These are phyloP conservation scores for Nomada goodeniana DNA, from an alignment of 2,888 invertebrate species.

Conservation along the genomic window DNA sequence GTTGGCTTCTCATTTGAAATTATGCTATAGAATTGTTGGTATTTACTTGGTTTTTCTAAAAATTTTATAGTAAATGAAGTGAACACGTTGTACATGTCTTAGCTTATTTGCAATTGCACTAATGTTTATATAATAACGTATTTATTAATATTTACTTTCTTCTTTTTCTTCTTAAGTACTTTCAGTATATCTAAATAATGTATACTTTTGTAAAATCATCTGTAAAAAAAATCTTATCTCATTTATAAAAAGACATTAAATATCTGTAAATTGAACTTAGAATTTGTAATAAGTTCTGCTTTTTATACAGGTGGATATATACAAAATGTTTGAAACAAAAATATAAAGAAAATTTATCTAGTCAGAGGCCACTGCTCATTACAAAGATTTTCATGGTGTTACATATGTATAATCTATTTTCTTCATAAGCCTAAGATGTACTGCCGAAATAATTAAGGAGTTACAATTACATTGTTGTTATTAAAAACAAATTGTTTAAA, in stretches of 20 bases:
- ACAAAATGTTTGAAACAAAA: not conserved
- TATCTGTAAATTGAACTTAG: conserved; percentile 29
- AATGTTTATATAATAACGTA: conserved; percentile 19
- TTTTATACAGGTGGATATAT: conserved; percentile 29
- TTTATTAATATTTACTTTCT: conserved; percentile 42
- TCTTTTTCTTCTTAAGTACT: conserved; percentile 8
- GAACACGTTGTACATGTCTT: conserved; percentile 47
- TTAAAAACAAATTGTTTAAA: conserved; percentile 9
- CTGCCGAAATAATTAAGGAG: conserved; percentile 45
- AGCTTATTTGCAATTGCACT: conserved; percentile 41
- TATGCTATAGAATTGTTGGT: conserved; percentile 14
- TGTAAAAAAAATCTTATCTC: conserved; percentile 30
- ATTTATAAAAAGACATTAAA: conserved; percentile 42
- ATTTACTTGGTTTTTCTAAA: conserved; percentile 33
- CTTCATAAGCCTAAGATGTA: conserved; percentile 21
- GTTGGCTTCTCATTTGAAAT: conserved; percentile 39
- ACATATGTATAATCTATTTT: not conserved
- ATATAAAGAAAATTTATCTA: conserved; percentile 23
- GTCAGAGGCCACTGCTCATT: conserved; percentile 41
- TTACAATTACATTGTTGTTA: conserved; percentile 6
- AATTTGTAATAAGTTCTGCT: conserved; percentile 23
- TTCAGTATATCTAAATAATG: conserved; percentile 24
- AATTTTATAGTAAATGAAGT: conserved; percentile 51
- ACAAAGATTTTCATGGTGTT: conserved; percentile 4
- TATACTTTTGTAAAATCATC: conserved; percentile 29